Percentiles rank a stretch among this genome's conserved stretches.
Conservation (phyloP, 37 sponge, comb jelly and placozoan species). For the Halichondria panicea region DNA sequence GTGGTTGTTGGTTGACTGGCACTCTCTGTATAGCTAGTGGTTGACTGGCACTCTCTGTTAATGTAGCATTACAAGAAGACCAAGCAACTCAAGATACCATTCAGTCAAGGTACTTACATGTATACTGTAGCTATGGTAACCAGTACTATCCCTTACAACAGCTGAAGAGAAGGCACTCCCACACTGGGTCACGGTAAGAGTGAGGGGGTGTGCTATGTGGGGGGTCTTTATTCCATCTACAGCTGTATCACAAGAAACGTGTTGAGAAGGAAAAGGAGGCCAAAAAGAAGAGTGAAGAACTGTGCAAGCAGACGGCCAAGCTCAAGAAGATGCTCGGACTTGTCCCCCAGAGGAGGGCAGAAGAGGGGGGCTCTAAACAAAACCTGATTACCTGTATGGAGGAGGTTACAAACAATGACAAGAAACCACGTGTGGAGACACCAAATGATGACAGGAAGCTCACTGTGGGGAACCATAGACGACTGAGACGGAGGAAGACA, state of each 20-base stretch:
- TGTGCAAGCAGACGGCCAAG: slow-evolving; percentile 3
- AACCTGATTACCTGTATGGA: no score
- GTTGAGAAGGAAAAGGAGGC: slow-evolving; percentile 25
- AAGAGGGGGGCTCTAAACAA: no score
- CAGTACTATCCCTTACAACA: neutral
- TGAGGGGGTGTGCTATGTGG: neutral
- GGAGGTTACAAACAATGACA: no score
- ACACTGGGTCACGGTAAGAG: slow-evolving; percentile 13
- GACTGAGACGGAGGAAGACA: no score
- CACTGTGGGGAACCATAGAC: no score
- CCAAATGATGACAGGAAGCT: no score
- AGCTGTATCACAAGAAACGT: slow-evolving; percentile 37
- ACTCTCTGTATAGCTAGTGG: no score
- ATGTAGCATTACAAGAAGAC: slow-evolving; percentile 59
- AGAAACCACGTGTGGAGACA: no score
- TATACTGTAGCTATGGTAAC: neutral
- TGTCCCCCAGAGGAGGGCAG: no score
- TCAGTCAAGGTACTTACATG: neutral
- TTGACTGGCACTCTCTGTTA: neutral
- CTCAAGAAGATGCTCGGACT: slow-evolving; percentile 2
- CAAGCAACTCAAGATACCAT: slow-evolving; percentile 54
- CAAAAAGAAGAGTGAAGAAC: slow-evolving; percentile 27
- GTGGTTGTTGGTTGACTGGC: no score
- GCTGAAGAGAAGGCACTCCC: neutral
- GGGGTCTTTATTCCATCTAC: neutral